A percentile compares a stretch with the other conserved stretches of the same genome.
phyloP scores from a whole-genome alignment of 2,888 invertebrate genomes.

The Aproaerema taeniolella region DNA sequence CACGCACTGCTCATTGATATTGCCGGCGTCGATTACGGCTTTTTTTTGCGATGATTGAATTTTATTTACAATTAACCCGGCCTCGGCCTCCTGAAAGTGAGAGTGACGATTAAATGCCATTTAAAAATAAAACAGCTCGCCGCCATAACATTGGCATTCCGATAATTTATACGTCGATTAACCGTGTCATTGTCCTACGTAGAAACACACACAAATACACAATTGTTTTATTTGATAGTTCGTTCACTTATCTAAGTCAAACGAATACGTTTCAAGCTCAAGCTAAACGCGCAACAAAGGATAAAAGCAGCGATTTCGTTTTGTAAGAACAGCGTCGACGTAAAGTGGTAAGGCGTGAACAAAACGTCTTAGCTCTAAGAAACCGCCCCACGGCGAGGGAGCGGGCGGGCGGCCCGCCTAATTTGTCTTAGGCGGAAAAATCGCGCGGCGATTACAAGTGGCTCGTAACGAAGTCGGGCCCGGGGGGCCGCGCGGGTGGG shows the following conservation, averaged over 20 bases:
- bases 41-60: conserved; percentile 76
- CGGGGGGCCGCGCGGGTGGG: conserved; percentile 30
- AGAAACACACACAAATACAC: neutral
- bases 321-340: conserved; percentile 2
- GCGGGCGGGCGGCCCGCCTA: conserved; percentile 65
- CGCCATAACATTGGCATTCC: conserved; percentile 52
- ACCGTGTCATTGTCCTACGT: conserved; percentile 15
- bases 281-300: conserved; percentile 17
- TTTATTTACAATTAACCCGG: conserved; percentile 76
- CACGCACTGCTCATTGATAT: conserved; percentile 62
- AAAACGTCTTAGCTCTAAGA: conserved; percentile 52
- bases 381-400: conserved; percentile 57
- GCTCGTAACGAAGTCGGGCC: conserved; percentile 73
- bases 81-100: conserved; percentile 62
- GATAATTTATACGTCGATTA: conserved; percentile 39
- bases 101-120: conserved; percentile 74
- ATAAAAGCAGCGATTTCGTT: conserved; percentile 13
- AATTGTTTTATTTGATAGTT: too few relatives aligned
- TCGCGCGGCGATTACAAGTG: conserved; percentile 75
- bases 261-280: neutral
- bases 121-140: conserved; percentile 72
- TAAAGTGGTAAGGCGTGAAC: conserved; percentile 40
- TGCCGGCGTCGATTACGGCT: conserved; percentile 64
- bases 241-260: neutral
- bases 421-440: conserved; percentile 78